Conservation (phyloP, 2,888 invertebrate species). For the Zygothrica quintamaculata region DNA sequence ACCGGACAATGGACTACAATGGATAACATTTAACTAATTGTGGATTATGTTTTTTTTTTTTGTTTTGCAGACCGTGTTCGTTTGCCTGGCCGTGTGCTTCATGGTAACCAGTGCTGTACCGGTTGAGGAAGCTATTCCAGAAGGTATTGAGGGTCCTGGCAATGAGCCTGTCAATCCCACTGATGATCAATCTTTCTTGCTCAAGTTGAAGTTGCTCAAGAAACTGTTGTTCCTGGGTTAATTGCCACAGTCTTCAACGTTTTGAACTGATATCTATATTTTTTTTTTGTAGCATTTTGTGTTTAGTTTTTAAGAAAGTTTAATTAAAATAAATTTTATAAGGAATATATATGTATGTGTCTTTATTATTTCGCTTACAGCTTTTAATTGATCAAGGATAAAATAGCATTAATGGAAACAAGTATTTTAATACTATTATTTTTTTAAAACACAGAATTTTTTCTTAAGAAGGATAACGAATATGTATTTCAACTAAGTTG, state of each 20-base stretch:
- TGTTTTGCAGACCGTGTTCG: constrained; percentile 69
- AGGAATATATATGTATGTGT: not conserved
- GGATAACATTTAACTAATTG: constrained; percentile 42
- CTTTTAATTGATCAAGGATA: too few species aligned
- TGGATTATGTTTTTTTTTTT: constrained; percentile 23
- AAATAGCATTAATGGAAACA: too few species aligned
- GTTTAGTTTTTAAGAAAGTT: constrained; percentile 43
- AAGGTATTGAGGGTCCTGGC: constrained; percentile 76
- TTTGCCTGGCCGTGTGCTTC: constrained; percentile 74
- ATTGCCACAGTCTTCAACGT: constrained; percentile 3
- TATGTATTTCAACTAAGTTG: too few species aligned
- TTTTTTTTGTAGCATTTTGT: constrained; percentile 42
- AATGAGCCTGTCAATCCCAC: constrained; percentile 71
- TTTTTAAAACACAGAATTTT: too few species aligned
- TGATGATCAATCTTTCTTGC: constrained; percentile 76
- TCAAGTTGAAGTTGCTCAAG: constrained; percentile 79
- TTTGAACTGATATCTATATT: constrained; percentile 11
- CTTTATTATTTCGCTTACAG: too few species aligned
- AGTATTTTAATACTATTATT: too few species aligned
- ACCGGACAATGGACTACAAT: not conserved
- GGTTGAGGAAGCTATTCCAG: constrained; percentile 80
- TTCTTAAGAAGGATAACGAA: too few species aligned
- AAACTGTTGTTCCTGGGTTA: constrained; percentile 80
- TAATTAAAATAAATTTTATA: constrained; percentile 10
- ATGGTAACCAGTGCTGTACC: constrained; percentile 73